phyloP scores from a whole-genome alignment of 2,113 vertebrate species.

The Cariama cristata region DNA sequence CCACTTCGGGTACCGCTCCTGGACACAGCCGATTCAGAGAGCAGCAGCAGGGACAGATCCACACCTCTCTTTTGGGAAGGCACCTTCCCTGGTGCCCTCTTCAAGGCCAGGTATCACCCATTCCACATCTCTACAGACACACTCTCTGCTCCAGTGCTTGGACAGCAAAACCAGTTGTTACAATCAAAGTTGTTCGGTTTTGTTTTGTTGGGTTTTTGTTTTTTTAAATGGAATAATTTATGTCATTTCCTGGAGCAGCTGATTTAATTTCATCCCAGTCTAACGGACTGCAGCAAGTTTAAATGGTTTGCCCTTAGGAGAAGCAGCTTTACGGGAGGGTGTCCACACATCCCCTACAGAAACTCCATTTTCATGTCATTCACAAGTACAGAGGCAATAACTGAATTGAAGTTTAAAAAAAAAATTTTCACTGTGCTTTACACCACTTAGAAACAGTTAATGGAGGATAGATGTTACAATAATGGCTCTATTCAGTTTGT shows the following conservation, averaged over 20 bases:
- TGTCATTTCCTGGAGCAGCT: neutral
- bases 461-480: neutral
- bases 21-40: rapidly evolving
- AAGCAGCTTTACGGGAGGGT: neutral
- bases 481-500: neutral
- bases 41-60: neutral
- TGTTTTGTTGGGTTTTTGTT: too few species aligned
- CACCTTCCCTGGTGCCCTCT: neutral
- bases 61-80: rapidly evolving
- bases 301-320: neutral
- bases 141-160: neutral
- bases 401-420: neutral
- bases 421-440: neutral
- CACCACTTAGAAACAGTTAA: neutral
- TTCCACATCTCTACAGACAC: neutral
- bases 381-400: neutral
- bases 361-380: neutral
- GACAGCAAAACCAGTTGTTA: neutral
- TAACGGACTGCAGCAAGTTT: neutral
- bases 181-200: too few species aligned
- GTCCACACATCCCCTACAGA: neutral
- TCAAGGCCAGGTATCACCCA: neutral
- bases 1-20: rapidly evolving
- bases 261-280: neutral
- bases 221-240: neutral